Conservation (phyloP, 2,113 vertebrate species). For the Nanorana parkeri region DNA sequence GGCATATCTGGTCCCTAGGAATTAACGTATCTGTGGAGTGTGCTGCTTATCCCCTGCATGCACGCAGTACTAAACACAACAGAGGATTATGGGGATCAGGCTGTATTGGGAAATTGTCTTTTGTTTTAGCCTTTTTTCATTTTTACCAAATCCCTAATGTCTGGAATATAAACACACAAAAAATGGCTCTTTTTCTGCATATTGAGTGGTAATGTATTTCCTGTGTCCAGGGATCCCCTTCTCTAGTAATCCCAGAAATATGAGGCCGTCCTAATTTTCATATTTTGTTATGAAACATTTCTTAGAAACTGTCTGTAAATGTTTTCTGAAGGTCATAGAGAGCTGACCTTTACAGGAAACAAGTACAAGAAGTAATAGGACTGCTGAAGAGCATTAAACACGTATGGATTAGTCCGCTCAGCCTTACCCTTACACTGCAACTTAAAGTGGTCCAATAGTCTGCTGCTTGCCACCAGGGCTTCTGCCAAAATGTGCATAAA, state of each 20-base stretch:
- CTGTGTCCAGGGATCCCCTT: slow-evolving; percentile 3
- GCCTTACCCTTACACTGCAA: no score
- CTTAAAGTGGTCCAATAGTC: no score
- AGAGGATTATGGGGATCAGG: slow-evolving; percentile 36
- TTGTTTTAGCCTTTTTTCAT: neutral
- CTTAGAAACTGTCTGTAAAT: neutral
- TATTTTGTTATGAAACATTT: neutral
- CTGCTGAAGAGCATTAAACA: no score
- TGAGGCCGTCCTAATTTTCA: neutral
- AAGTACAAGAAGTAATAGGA: no score
- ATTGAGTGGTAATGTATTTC: neutral
- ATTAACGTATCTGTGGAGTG: neutral
- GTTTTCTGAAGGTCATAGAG: neutral
- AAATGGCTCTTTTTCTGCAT: slow-evolving; percentile 6
- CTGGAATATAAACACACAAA: neutral
- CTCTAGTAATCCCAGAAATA: neutral
- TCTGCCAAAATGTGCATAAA: no score
- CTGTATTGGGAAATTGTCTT: slow-evolving; percentile 28
- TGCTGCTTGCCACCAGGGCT: no score
- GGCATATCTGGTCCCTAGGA: slow-evolving; percentile 5
- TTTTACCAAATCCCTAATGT: neutral
- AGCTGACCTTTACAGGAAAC: no score
- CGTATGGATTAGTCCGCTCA: no score
- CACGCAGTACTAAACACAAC: neutral
- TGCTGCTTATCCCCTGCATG: neutral